phyloP scores from a whole-genome alignment of 2,888 invertebrate species.

The Drosophila quinaria region DNA sequence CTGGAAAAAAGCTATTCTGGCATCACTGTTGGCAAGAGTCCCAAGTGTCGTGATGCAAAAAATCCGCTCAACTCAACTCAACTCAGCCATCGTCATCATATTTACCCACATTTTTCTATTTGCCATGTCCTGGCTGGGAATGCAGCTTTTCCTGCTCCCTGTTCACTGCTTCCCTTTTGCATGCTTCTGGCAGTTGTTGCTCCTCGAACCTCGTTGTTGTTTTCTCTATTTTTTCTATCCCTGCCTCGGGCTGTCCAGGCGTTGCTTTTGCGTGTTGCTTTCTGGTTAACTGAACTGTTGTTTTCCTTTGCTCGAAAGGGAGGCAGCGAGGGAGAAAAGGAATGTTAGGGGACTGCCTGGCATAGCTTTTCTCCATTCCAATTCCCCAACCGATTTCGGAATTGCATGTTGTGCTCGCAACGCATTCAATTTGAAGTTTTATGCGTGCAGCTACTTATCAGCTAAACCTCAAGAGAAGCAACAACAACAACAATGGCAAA shows the following conservation, averaged over 20 bases:
- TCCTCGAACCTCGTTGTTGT: conserved; percentile 37
- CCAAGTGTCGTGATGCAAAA: conserved; percentile 33
- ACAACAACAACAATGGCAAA: conserved; percentile 4
- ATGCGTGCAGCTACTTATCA: conserved; percentile 62
- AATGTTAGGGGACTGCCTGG: background rate
- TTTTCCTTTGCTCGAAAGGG: conserved; percentile 39
- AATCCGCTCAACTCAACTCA: conserved; percentile 7
- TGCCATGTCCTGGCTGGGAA: conserved; percentile 64
- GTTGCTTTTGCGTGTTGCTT: conserved; percentile 75
- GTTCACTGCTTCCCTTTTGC: conserved; percentile 2
- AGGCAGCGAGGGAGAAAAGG: background rate
- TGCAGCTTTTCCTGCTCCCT: conserved; percentile 13
- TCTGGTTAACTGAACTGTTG: conserved; percentile 73
- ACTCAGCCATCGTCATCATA: conserved; percentile 32
- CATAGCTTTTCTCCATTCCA: conserved; percentile 4
- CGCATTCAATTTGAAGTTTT: conserved; percentile 50
- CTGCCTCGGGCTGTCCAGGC: conserved; percentile 51
- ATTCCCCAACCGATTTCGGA: conserved; percentile 19
- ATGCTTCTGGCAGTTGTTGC: conserved; percentile 9
- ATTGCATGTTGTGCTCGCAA: conserved; percentile 24
- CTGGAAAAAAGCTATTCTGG: background rate
- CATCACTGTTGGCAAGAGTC: background rate
- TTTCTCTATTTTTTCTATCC: conserved; percentile 30
- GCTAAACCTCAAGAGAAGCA: conserved; percentile 32
- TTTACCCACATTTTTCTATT: conserved; percentile 64